phyloP scores from a whole-genome alignment of 2,797 vertebrate genomes.

The Poecilia gillii region DNA sequence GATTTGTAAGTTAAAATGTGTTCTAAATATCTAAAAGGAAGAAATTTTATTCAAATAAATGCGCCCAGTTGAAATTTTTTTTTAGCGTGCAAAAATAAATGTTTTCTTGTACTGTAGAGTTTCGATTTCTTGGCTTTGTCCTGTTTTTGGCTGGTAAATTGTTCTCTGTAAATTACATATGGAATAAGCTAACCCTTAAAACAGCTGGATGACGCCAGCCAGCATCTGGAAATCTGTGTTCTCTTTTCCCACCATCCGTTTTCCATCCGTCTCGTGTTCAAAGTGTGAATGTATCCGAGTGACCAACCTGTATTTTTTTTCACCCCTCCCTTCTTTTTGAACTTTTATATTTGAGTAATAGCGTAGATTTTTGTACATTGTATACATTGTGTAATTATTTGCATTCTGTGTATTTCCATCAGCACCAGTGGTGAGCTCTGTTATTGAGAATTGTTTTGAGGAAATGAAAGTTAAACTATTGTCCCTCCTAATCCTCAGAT shows the following conservation, averaged over 20 bases:
- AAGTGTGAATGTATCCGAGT: conserved; percentile 47
- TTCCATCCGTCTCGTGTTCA: conserved; percentile 21
- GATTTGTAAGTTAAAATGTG: too few relatives aligned
- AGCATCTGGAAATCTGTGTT: background rate
- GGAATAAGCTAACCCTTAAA: conserved; percentile 38
- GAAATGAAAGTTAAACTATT: conserved; percentile 23
- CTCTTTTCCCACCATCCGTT: background rate
- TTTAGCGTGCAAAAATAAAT: background rate
- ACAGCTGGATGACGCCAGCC: background rate
- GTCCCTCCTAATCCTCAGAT: conserved; percentile 29
- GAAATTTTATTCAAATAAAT: background rate
- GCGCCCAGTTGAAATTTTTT: background rate
- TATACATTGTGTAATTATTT: conserved; percentile 65
- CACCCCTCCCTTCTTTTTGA: background rate
- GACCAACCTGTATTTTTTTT: conserved; percentile 20
- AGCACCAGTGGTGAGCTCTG: conserved; percentile 55
- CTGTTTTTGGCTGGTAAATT: background rate
- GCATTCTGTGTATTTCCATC: conserved; percentile 52
- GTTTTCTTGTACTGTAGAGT: background rate
- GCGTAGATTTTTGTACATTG: conserved; percentile 67
- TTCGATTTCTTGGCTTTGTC: background rate
- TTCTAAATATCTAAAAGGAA: background rate
- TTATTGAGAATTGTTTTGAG: conserved; percentile 47
- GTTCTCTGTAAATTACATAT: background rate
- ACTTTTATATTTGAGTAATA: conserved; percentile 35